These are phyloP conservation scores for Drosophila kambysellisi DNA, from an alignment of 2,888 invertebrate genomes.

Conservation along the genomic window DNA sequence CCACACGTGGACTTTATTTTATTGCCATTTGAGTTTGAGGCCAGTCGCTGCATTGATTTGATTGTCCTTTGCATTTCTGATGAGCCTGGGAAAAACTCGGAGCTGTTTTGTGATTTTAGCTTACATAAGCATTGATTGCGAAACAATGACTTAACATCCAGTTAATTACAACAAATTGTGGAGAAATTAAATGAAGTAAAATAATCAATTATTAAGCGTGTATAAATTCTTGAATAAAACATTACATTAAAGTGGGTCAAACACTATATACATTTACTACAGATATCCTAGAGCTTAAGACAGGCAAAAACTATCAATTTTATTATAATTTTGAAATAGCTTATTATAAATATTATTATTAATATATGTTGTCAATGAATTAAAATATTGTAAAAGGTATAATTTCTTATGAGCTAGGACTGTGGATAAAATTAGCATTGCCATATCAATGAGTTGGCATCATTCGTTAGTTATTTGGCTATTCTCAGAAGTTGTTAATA, in stretches of 20 bases:
- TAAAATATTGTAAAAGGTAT: neutral
- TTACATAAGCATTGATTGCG: slow-evolving; percentile 7
- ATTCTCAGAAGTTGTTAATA: neutral
- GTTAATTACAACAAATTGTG: slow-evolving; percentile 20
- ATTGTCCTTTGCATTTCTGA: slow-evolving; percentile 29
- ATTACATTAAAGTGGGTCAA: neutral
- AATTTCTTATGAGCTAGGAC: neutral
- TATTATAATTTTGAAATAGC: neutral
- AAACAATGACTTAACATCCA: neutral
- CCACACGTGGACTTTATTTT: slow-evolving; percentile 19
- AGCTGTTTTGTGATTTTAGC: slow-evolving; percentile 3
- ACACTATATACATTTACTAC: neutral
- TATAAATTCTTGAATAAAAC: neutral
- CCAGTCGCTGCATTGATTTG: slow-evolving; percentile 33
- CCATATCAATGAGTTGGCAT: neutral
- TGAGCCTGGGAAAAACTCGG: neutral
- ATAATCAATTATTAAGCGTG: neutral
- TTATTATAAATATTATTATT: no score
- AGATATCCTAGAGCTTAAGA: neutral
- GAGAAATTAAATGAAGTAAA: neutral
- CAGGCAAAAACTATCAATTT: neutral
- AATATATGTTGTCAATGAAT: neutral
- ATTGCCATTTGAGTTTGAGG: slow-evolving; percentile 22
- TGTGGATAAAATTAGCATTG: neutral
- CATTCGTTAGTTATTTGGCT: neutral